Base-by-base conservation (phyloP, 2,888 invertebrate species). In the Microchrysa polita region DNA sequence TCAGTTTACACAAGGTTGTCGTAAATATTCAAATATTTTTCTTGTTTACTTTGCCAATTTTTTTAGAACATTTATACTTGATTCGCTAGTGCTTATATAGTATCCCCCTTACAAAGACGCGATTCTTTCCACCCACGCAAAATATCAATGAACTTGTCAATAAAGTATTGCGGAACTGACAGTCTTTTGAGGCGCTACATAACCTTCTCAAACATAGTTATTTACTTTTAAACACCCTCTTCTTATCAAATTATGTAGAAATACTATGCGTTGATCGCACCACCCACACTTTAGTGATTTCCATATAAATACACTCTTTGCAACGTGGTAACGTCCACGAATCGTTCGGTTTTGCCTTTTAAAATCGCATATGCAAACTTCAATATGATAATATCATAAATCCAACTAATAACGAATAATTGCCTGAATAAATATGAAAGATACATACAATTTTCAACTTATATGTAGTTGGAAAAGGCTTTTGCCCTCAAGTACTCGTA, bases 381-480 rank as follows among this genome's bases (percentile, higher is more conserved):
- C 65, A 2, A n/a, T 55, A 16, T 18, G 53, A 23, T 20, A 67
- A 67, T 40, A 34, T 60, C 75, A 60, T 75, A 75, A 75, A 75
- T 75, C 57, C 61, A 65, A 42, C 73, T 75, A 75, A 75, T 75
- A 75, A 75, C 72, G 59, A 75, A 72, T 74, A 75, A 75, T 75
- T 72, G 60, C 72, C 67, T 20, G 59, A 57, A 75, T 75, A 75
- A 75, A 75, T 74, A 75, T 74, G 61, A 74, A 53, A 55, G 67
- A 48, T 71, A 75, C 75, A 34, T 34, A 75, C 69, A 72, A 73
- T 48, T 34, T 60, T 44, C 57, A 40, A 57, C n/a, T n/a, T n/a
- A n/a, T 55, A 69, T 69, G 57, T 57, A 69, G 55, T 69, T 72
- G 71, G 23, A 55, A 44, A 72, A 72, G 60, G 59, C 20, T n/a